Conservation (phyloP, 2,113 vertebrate genomes). For the Callaeas wilsoni region DNA sequence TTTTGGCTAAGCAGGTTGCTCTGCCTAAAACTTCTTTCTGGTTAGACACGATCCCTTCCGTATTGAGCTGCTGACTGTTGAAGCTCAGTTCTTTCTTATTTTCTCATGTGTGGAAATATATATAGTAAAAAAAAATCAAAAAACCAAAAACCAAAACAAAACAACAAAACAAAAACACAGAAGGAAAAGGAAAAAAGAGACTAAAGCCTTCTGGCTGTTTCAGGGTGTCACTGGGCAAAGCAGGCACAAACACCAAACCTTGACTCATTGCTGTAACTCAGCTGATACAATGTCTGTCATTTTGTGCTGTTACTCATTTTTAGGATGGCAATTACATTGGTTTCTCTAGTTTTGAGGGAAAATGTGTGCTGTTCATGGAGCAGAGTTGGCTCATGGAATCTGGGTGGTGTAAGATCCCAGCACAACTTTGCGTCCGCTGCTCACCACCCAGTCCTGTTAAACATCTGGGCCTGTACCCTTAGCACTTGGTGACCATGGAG, state of each 20-base stretch:
- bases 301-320: neutral
- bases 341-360: neutral
- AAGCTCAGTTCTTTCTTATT: neutral
- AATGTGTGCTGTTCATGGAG: neutral
- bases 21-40: neutral
- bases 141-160: too few species aligned
- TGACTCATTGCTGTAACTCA: neutral
- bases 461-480: neutral
- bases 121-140: too few species aligned
- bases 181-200: too few species aligned
- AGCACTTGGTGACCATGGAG: neutral
- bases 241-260: neutral
- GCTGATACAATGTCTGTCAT: neutral
- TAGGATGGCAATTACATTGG: neutral
- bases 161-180: too few species aligned
- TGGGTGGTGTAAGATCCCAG: neutral
- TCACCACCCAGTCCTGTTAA: neutral
- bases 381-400: neutral
- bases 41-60: neutral
- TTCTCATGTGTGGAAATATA: neutral
- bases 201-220: neutral
- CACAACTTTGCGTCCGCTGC: rapidly evolving
- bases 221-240: neutral
- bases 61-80: neutral
- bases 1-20: neutral